Evolutionary conservation across 2,113 vertebrate species (phyloP).

Genomic region (Anhinga anhinga): DNA sequence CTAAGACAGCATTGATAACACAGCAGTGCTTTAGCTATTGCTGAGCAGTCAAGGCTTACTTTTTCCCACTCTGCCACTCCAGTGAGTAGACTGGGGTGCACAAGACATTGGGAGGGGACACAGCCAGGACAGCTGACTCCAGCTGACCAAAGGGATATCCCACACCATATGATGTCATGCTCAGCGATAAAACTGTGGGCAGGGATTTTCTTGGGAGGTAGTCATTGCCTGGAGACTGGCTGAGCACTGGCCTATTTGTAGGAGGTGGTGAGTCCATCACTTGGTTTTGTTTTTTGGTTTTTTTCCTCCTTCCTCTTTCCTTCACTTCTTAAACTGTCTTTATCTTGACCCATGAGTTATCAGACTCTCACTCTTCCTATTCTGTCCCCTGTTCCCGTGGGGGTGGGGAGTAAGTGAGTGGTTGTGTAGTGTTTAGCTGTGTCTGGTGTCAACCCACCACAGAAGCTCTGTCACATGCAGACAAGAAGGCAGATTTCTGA

Average conservation of each 20-base stretch:
- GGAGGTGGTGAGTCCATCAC: not conserved
- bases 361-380: not conserved
- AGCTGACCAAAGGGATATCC: not conserved
- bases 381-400: rapidly evolving
- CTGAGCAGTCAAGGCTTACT: not conserved
- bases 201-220: not conserved
- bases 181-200: not conserved
- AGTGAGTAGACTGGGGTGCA: not conserved
- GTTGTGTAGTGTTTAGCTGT: not conserved
- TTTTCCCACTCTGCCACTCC: not conserved
- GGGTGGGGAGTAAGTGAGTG: not conserved
- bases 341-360: not conserved
- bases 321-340: not conserved
- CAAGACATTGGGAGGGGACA: not conserved
- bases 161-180: not conserved
- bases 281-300: rapidly evolving
- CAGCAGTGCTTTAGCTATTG: not conserved
- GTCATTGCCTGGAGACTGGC: not conserved
- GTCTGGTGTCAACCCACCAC: not conserved
- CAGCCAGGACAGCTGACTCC: not conserved
- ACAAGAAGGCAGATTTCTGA: not conserved
- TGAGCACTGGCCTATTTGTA: not conserved
- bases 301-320: not conserved
- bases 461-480: not conserved
- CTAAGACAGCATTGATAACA: not conserved